Evolutionary conservation across 2,888 invertebrate species (phyloP).

Genomic region (Mycalesis mineus): DNA sequence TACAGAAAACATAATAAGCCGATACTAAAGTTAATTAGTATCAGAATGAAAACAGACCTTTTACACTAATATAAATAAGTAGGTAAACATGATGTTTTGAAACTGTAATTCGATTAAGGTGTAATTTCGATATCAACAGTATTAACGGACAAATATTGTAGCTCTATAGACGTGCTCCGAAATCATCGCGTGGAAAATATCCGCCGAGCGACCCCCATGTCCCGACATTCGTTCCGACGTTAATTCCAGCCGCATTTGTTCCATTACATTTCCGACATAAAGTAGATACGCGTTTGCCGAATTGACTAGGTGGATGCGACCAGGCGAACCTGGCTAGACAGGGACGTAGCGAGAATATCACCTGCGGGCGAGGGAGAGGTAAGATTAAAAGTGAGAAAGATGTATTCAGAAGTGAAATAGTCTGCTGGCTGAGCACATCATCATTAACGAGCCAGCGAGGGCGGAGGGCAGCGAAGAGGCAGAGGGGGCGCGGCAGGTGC

Average conservation of each 20-base stretch:
- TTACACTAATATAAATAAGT: not conserved
- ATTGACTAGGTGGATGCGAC: constrained; percentile 77
- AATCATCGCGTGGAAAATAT: constrained; percentile 77
- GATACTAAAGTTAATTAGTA: too few species aligned
- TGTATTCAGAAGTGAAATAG: constrained; percentile 84
- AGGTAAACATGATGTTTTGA: not conserved
- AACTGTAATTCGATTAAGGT: constrained; percentile 3
- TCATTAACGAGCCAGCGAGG: constrained; percentile 85
- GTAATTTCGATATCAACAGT: constrained; percentile 15
- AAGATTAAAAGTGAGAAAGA: constrained; percentile 78
- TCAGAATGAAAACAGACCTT: not conserved
- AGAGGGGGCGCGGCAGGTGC: constrained; percentile 79
- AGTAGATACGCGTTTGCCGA: constrained; percentile 78
- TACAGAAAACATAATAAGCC: too few species aligned
- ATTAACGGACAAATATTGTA: constrained; percentile 40
- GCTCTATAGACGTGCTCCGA: constrained; percentile 67
- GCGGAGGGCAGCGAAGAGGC: constrained; percentile 79
- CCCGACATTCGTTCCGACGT: constrained; percentile 75
- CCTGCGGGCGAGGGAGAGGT: constrained; percentile 53
- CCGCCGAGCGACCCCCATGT: constrained; percentile 67
- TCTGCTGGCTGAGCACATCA: constrained; percentile 87
- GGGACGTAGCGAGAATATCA: constrained; percentile 50
- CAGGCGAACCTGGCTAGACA: constrained; percentile 61
- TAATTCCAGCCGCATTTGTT: constrained; percentile 79
- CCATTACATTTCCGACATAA: constrained; percentile 79